These are phyloP conservation scores for Fregata magnificens DNA, from an alignment of 2,113 vertebrate genomes.

Conservation along the genomic window DNA sequence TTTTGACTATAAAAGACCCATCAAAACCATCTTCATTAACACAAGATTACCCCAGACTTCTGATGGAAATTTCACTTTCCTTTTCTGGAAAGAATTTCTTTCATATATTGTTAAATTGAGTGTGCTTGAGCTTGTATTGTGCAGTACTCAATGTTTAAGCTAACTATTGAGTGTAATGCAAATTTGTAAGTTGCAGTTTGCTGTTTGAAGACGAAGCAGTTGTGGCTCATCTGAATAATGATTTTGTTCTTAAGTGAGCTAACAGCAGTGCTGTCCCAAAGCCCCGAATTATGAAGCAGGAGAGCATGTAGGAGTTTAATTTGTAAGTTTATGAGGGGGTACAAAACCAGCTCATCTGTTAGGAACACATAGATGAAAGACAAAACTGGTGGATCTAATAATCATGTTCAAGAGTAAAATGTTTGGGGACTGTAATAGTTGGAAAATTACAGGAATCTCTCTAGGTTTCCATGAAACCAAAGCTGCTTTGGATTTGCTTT, in stretches of 20 bases:
- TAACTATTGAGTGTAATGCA: neutral
- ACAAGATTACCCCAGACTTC: neutral
- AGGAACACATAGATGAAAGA: slow-evolving; percentile 47
- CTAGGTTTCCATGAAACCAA: neutral
- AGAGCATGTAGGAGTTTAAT: slow-evolving; percentile 64
- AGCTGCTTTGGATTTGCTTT: neutral
- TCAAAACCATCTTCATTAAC: neutral
- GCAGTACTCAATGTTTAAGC: neutral
- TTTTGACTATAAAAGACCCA: neutral
- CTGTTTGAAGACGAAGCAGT: neutral
- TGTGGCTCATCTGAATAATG: slow-evolving; percentile 5
- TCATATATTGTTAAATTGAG: neutral
- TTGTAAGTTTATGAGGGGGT: slow-evolving; percentile 64
- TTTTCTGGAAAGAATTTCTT: slow-evolving; percentile 1
- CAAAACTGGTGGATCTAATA: slow-evolving; percentile 54
- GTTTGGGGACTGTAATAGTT: slow-evolving; percentile 28
- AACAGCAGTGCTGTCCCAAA: slow-evolving; percentile 35
- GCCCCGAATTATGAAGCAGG: slow-evolving; percentile 56
- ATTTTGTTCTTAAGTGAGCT: slow-evolving; percentile 39
- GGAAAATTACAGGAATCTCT: slow-evolving; percentile 18
- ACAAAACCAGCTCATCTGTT: slow-evolving; percentile 58
- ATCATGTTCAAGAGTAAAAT: neutral
- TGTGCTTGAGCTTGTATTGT: neutral
- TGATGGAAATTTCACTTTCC: neutral
- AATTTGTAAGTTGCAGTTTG: neutral